A percentile compares a stretch with the other conserved stretches of the same genome.
Evolutionary conservation across 2,888 invertebrate genomes (phyloP).

Genomic region (Aelia acuminata): DNA sequence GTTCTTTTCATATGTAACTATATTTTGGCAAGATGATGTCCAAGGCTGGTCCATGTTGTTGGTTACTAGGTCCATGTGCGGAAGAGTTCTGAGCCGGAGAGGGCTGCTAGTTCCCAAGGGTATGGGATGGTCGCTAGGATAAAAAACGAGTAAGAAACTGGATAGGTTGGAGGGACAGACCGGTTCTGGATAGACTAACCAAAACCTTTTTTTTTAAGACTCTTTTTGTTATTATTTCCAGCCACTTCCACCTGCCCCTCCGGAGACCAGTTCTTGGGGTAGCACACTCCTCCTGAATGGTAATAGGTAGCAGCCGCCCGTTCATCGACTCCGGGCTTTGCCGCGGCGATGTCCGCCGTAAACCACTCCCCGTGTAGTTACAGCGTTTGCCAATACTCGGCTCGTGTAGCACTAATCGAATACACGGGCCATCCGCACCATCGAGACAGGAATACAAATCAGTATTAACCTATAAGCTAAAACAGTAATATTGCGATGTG

Average conservation of each 20-base stretch:
- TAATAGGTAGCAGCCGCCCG: neutral
- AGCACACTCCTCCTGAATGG: slow-evolving; percentile 31
- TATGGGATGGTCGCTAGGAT: slow-evolving; percentile 45
- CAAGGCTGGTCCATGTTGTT: neutral
- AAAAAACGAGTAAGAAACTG: slow-evolving; percentile 48
- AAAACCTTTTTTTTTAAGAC: slow-evolving; percentile 43
- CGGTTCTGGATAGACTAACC: slow-evolving; percentile 47
- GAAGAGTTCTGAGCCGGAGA: neutral
- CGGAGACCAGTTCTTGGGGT: neutral
- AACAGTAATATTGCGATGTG: neutral
- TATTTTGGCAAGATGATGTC: neutral
- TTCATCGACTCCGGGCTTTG: neutral
- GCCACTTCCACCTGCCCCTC: slow-evolving; percentile 46
- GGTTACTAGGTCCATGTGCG: neutral
- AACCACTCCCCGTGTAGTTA: neutral
- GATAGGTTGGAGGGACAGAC: slow-evolving; percentile 40
- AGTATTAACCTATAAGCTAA: neutral
- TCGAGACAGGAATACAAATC: neutral
- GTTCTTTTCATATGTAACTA: too few relatives aligned
- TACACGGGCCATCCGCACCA: neutral
- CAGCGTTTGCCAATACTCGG: neutral
- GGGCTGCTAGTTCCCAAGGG: slow-evolving; percentile 32
- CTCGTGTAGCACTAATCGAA: neutral
- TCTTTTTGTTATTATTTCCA: slow-evolving; percentile 49
- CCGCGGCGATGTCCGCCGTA: neutral